A percentile compares a stretch with the other conserved stretches of the same genome.
Evolutionary conservation across 2,797 vertebrate species (phyloP).

Genomic region (Epinephelus coioides): DNA sequence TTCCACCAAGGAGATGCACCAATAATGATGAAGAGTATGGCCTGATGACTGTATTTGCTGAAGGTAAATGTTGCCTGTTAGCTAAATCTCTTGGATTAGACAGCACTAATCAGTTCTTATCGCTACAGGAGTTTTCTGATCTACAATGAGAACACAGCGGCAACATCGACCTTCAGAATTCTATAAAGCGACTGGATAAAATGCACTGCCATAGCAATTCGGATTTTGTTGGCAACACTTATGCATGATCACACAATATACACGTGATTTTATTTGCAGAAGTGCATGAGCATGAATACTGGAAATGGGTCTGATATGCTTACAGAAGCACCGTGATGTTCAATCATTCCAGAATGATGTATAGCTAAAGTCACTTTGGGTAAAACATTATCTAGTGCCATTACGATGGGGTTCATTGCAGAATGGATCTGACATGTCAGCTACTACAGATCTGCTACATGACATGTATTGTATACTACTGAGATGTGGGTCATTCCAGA

Average conservation of each 20-base stretch:
- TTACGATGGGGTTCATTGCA: slow-evolving; percentile 76
- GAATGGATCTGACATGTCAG: slow-evolving; percentile 75
- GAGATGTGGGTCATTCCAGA: slow-evolving; percentile 77
- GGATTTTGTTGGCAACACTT: slow-evolving; percentile 62
- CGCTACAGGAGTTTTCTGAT: slow-evolving; percentile 1
- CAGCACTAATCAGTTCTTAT: slow-evolving; percentile 16
- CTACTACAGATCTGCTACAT: slow-evolving; percentile 73
- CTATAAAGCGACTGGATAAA: slow-evolving; percentile 5
- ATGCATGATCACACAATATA: slow-evolving; percentile 74
- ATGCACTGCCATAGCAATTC: slow-evolving; percentile 48
- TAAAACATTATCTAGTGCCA: slow-evolving; percentile 43
- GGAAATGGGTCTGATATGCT: slow-evolving; percentile 82
- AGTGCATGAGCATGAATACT: slow-evolving; percentile 84
- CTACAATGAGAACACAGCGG: not conserved
- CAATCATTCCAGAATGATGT: slow-evolving; percentile 75
- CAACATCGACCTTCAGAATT: slow-evolving; percentile 45
- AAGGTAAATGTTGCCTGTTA: slow-evolving; percentile 54
- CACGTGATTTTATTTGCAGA: slow-evolving; percentile 61
- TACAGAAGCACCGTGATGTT: slow-evolving; percentile 70
- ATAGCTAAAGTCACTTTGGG: slow-evolving; percentile 57
- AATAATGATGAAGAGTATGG: slow-evolving; percentile 60
- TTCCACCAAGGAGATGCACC: slow-evolving; percentile 57
- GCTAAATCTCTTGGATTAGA: slow-evolving; percentile 19
- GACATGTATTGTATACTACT: slow-evolving; percentile 73
- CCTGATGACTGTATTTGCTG: slow-evolving; percentile 31